These are phyloP conservation scores for Willowsia nigromaculata DNA, from an alignment of 2,888 invertebrate species.

Conservation along the genomic window DNA sequence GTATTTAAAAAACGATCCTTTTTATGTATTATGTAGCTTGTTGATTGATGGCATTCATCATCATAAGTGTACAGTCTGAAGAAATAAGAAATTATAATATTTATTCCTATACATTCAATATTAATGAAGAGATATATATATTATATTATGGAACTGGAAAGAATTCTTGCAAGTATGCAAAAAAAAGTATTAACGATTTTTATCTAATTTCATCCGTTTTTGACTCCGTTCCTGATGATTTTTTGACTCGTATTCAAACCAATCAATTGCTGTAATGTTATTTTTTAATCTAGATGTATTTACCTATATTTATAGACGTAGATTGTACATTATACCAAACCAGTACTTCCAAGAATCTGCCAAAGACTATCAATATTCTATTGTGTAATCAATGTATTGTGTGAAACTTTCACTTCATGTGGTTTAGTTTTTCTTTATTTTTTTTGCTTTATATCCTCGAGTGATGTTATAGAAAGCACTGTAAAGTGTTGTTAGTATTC, in stretches of 20 bases:
- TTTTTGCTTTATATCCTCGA: background rate
- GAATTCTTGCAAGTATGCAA: background rate
- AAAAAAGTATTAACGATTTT: background rate
- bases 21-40: background rate
- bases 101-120: background rate
- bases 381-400: background rate
- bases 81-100: background rate
- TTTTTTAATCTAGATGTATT: background rate
- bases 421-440: background rate
- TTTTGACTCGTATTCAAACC: background rate
- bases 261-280: background rate
- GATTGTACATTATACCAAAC: conserved; percentile 12
- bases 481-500: background rate
- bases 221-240: background rate
- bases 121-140: background rate
- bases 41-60: conserved; percentile 15
- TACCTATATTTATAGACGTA: background rate
- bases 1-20: background rate
- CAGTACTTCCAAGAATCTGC: conserved; percentile 56
- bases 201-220: background rate
- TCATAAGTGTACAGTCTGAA: conserved; percentile 24
- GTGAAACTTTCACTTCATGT: background rate
- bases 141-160: background rate
- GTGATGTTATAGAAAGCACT: background rate
- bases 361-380: conserved; percentile 38